Percentiles rank a stretch among this genome's conserved stretches.
These are phyloP conservation scores for Leptopterna dolabrata DNA, from an alignment of 2,888 invertebrate species.

Conservation along the genomic window DNA sequence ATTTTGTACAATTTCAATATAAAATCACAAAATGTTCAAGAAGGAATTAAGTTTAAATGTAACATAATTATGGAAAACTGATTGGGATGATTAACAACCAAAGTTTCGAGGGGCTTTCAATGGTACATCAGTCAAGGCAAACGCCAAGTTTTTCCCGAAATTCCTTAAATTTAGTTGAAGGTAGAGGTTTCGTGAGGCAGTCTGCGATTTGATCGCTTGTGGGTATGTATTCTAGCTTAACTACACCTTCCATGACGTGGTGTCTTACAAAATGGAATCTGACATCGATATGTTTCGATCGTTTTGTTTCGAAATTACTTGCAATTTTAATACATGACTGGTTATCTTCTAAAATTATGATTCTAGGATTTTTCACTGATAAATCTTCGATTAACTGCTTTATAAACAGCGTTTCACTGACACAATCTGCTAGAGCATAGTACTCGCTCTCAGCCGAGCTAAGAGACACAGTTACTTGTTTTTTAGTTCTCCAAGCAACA, in stretches of 20 bases:
- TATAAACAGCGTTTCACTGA: background rate
- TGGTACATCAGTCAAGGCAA: too few species aligned
- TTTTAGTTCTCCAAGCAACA: background rate
- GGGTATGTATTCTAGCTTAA: background rate
- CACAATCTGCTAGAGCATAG: constrained; percentile 4
- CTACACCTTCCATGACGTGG: background rate
- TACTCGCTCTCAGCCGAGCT: background rate
- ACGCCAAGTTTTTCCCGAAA: background rate
- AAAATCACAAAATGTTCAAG: too few species aligned
- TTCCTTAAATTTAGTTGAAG: background rate
- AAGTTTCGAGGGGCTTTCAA: too few species aligned
- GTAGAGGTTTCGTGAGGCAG: too few species aligned
- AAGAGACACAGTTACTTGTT: background rate
- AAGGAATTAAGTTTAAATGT: too few species aligned
- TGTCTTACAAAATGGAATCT: background rate
- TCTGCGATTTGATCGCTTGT: background rate
- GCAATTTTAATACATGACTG: constrained; percentile 18
- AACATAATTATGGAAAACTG: too few species aligned
- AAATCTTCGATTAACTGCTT: background rate
- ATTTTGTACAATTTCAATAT: too few species aligned
- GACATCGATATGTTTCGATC: constrained; percentile 11
- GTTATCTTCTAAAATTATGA: background rate
- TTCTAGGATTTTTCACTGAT: background rate
- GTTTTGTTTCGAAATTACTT: background rate
- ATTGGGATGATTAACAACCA: too few species aligned